Evolutionary conservation across 2,888 invertebrate genomes (phyloP), one percentile per base, ranked within the genome.

Genomic region (Stenichneumon culpator): DNA sequence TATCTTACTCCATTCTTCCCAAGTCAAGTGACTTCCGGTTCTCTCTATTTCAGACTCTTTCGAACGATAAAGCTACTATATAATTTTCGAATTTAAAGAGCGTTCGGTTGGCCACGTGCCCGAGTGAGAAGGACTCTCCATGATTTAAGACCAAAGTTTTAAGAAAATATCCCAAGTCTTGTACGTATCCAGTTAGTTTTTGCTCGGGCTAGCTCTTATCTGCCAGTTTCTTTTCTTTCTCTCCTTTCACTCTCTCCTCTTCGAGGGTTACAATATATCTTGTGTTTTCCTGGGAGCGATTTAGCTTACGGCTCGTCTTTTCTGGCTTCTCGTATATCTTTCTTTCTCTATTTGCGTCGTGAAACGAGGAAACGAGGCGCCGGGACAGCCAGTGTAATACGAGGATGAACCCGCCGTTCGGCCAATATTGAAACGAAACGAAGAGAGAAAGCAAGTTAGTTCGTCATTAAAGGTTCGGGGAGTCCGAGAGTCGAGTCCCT

Each of bases 401-500:
- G 57, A 63, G 77, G 32, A 63, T 22, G 70, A 70, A 70, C 57
- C 22, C 72, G 19, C 6, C 50, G 32, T 81, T 44, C 50, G 69
- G 57, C 54, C 75, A 68, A 81, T 84, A 84, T 80, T 84, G 77
- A 82, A 77, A 68, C 68, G 60, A 65, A 19, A 36, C 65, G 70
- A 39, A 70, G 47, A 70, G 78, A 63, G 84, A 84, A 74, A 80
- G 67, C 65, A 39, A 77, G 85, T 86, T 80, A 63, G 81, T 79
- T 81, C 81, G 83, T 85, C 85, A 85, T 86, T 86, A 86, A 79
- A 79, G 81, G 74, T 72, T 78, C 68, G 54, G 65, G 28, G 60
- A 65, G 75, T 60, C 50, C 39, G 39, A 28, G 25, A 69, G 79
- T 75, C 50, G 67, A 85, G 82, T 75, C 50, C 36, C 36, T 36